Evolutionary conservation across 2,797 vertebrate genomes (phyloP).

Genomic region (Gymnothorax javanicus): DNA sequence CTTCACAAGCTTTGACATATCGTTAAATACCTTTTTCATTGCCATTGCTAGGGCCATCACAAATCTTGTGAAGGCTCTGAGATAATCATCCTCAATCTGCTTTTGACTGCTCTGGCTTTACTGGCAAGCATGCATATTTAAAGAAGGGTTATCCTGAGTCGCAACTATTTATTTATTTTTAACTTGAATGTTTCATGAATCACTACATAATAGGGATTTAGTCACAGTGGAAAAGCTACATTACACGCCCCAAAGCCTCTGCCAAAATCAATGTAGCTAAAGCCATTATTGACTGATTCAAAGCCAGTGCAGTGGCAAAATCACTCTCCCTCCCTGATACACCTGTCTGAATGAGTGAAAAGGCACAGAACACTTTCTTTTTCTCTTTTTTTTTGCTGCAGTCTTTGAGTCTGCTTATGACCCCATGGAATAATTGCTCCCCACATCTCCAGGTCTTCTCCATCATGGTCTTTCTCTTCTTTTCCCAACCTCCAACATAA

Average conservation of each 20-base stretch:
- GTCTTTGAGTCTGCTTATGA: background rate
- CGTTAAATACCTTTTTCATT: background rate
- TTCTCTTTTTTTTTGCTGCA: background rate
- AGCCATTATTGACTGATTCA: background rate
- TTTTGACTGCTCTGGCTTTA: background rate
- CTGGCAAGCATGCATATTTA: background rate
- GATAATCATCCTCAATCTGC: background rate
- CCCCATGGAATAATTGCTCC: background rate
- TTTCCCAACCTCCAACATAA: background rate
- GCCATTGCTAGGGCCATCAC: background rate
- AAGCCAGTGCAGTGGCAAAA: background rate
- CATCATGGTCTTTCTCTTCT: background rate
- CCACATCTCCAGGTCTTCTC: background rate
- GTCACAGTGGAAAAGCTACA: background rate
- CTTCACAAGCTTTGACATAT: background rate
- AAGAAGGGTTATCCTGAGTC: background rate
- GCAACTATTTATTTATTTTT: background rate
- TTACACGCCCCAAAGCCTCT: background rate
- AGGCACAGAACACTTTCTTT: background rate
- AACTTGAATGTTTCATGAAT: background rate
- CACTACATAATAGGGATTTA: background rate
- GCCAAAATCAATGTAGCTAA: background rate
- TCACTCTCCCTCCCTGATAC: background rate
- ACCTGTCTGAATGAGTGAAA: conserved; percentile 2
- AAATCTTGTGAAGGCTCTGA: background rate